Evolutionary conservation across 2,113 vertebrate species (phyloP), one percentile per base, ranked within the genome.

Genomic region (Melanerpes formicivorus): DNA sequence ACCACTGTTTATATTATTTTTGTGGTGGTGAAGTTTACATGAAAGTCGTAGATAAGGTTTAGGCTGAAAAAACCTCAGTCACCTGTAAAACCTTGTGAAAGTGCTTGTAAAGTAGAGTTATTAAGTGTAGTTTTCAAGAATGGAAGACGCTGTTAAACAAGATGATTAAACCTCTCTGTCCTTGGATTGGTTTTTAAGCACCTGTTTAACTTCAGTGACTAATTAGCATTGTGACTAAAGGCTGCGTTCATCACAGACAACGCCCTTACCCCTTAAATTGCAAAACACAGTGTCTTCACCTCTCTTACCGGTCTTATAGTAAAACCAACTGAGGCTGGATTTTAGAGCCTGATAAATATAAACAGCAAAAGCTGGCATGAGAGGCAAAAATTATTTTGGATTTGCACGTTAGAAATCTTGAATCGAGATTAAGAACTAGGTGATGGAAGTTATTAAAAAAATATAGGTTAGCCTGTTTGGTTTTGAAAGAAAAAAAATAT

Each of bases 161-260:
- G 77, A 55, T 86, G 21, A 93, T 95, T 76, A 59, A 93, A 88
- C 19, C 65, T 78, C 23, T 77, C 10, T 69, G 74, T 91, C 67
- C 80, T 93, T 83, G 59, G 15, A 54, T 87, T 91, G 44, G 4
- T 76, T 90, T 95, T 93, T 88, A 76, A 95, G 86, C 50, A 75
- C 66, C 74, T 62, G 4, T 78, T 95, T 93, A 84, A 88, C 65
- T 75, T 64, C 88, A 50, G 0, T 76, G 63, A 62, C 88, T 84
- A 84, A 93, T 93, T 90, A 91, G 54, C 77, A 79, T 86, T 86
- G 58, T 75, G 40, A 52, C 74, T 90, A 79, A 93, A 83, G 58
- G 73, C 58, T 88, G 19, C 44, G 83, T 85, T 87, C 67, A 54
- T 44, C 30, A 40, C 48, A 85, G 83, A 50, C 82, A 62, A 86